A percentile compares a stretch with the other conserved stretches of the same genome.
These are phyloP conservation scores for Campylomormyrus tamandua DNA, from an alignment of 2,113 vertebrate species.

Conservation along the genomic window DNA sequence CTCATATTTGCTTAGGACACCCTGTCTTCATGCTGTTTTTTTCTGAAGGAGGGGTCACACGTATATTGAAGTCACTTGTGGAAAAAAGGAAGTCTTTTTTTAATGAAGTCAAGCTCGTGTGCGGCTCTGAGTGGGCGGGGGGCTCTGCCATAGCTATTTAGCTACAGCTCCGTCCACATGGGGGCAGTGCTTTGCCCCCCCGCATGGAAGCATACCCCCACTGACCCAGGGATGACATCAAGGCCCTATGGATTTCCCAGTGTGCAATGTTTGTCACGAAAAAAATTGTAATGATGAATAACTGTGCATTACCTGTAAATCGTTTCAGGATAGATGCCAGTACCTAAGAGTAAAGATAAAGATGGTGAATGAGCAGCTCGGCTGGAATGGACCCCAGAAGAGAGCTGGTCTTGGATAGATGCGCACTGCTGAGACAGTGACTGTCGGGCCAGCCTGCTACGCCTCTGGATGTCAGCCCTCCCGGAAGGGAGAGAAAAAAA, in stretches of 20 bases:
- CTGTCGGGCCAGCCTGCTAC: neutral
- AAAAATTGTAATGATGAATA: neutral
- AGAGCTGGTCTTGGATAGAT: neutral
- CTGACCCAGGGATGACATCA: neutral
- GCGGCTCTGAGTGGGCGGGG: neutral
- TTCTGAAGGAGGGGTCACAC: slow-evolving; percentile 13
- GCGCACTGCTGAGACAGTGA: neutral
- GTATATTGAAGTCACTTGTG: neutral
- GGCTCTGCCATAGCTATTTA: neutral
- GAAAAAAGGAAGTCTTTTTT: slow-evolving; percentile 17
- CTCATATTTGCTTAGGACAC: slow-evolving; percentile 23
- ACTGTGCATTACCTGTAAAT: neutral
- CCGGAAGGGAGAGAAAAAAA: neutral
- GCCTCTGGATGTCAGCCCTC: neutral
- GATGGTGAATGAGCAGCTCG: neutral
- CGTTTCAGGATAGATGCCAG: neutral
- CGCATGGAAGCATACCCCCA: neutral
- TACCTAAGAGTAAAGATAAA: neutral
- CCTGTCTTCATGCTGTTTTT: neutral
- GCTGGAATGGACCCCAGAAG: neutral
- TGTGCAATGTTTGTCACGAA: neutral
- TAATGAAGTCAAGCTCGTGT: slow-evolving; percentile 16
- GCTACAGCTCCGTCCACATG: neutral
- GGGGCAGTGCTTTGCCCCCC: neutral
- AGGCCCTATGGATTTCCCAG: neutral